phyloP scores from a whole-genome alignment of 2,888 invertebrate species.

The Cyrtodaria siliqua region DNA sequence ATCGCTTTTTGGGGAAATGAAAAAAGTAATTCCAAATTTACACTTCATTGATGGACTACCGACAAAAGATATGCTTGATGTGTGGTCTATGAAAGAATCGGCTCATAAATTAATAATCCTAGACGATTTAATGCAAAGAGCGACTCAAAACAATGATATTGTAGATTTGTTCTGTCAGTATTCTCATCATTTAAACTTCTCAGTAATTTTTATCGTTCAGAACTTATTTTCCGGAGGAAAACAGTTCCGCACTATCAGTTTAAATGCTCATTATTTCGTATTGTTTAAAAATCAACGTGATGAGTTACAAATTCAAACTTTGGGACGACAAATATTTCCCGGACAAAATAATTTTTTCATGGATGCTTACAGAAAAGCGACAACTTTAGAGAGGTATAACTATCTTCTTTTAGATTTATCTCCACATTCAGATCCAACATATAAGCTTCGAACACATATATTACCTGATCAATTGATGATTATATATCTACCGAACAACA shows the following conservation, averaged over 20 bases:
- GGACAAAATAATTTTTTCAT: slow-evolving; percentile 39
- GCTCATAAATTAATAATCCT: not conserved
- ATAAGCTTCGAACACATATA: slow-evolving; percentile 45
- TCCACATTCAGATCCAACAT: slow-evolving; percentile 48
- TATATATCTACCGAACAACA: slow-evolving; percentile 33
- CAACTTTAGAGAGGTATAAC: slow-evolving; percentile 29
- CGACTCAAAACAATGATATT: slow-evolving; percentile 10
- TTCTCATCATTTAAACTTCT: slow-evolving; percentile 46
- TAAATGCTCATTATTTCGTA: slow-evolving; percentile 57
- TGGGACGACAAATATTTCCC: slow-evolving; percentile 55
- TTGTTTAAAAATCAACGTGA: slow-evolving; percentile 52
- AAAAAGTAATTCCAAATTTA: slow-evolving; percentile 42
- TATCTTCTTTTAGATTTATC: slow-evolving; percentile 55
- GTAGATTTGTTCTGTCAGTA: slow-evolving; percentile 21
- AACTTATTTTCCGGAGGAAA: slow-evolving; percentile 39
- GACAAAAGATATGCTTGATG: slow-evolving; percentile 33
- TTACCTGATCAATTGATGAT: slow-evolving; percentile 41
- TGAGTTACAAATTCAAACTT: slow-evolving; percentile 44
- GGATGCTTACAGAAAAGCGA: slow-evolving; percentile 48
- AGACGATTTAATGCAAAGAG: slow-evolving; percentile 1
- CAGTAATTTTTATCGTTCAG: slow-evolving; percentile 47
- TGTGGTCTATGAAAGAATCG: slow-evolving; percentile 38
- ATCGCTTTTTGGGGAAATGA: slow-evolving; percentile 55
- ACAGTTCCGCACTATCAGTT: slow-evolving; percentile 51
- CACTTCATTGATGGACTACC: slow-evolving; percentile 51